Evolutionary conservation across 30 jellyfish, hydroid and myxozoan species (phyloP).

Genomic region (Aurelia coerulea): DNA sequence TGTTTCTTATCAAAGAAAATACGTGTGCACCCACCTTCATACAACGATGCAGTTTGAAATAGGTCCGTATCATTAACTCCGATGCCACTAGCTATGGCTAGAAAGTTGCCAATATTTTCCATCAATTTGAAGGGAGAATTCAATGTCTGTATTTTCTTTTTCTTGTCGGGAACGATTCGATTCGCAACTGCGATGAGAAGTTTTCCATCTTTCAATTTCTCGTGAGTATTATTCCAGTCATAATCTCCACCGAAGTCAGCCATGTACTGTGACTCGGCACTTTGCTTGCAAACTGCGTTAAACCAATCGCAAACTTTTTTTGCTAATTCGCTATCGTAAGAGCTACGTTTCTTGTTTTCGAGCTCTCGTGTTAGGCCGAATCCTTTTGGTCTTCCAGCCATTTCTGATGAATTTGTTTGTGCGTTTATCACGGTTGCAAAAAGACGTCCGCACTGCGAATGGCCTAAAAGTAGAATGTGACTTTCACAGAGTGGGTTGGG

Average conservation of each 20-base stretch:
- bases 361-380: slow-evolving; percentile 51
- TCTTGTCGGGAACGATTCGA: background rate
- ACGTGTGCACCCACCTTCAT: slow-evolving; percentile 14
- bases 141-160: slow-evolving; percentile 45
- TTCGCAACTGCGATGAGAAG: slow-evolving; percentile 47
- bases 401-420: background rate
- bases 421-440: no score
- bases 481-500: no score
- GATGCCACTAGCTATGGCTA: slow-evolving; percentile 14
- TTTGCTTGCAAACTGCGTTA: slow-evolving; percentile 41
- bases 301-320: slow-evolving; percentile 41
- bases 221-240: slow-evolving; percentile 31
- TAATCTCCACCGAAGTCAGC: slow-evolving; percentile 35
- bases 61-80: slow-evolving; percentile 45
- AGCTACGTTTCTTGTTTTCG: slow-evolving; percentile 28
- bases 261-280: slow-evolving; percentile 26
- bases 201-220: slow-evolving; percentile 55
- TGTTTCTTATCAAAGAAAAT: no score
- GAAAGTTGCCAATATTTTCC: slow-evolving; percentile 51
- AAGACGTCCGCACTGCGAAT: no score
- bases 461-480: no score
- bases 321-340: slow-evolving; percentile 24
- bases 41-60: slow-evolving; percentile 44
- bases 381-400: slow-evolving; percentile 50
- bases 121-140: slow-evolving; percentile 54